These are phyloP conservation scores for Apaloderma vittatum DNA, from an alignment of 2,113 vertebrate genomes.

Conservation along the genomic window DNA sequence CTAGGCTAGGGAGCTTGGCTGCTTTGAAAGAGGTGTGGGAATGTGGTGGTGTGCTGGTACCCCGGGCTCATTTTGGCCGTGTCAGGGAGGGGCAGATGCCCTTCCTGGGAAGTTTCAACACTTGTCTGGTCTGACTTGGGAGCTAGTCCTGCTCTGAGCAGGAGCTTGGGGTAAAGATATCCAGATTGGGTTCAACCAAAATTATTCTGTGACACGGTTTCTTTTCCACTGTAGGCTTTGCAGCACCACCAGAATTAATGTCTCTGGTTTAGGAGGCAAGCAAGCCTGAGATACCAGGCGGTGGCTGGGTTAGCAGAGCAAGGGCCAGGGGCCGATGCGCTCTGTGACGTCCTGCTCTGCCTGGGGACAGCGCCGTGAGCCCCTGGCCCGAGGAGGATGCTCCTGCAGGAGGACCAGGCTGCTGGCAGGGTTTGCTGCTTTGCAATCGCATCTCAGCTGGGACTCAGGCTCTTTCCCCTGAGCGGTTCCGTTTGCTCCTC, in stretches of 20 bases:
- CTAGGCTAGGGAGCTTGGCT: rapidly evolving
- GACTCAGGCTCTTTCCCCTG: neutral
- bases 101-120: rapidly evolving
- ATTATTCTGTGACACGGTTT: rapidly evolving
- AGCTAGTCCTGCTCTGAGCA: neutral
- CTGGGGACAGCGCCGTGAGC: neutral
- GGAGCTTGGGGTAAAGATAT: neutral
- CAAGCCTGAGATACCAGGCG: neutral
- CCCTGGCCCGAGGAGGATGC: neutral
- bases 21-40: neutral
- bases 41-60: rapidly evolving
- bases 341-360: neutral
- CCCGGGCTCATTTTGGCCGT: neutral
- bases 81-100: rapidly evolving
- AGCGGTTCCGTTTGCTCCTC: neutral
- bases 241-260: neutral
- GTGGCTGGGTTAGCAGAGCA: neutral
- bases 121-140: neutral
- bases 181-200: neutral
- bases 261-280: neutral
- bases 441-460: neutral
- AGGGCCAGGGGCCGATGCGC: neutral
- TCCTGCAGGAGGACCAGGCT: neutral
- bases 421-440: conserved; percentile 47
- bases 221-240: neutral